These are phyloP conservation scores for Erynnis tages DNA, from an alignment of 2,888 invertebrate genomes.

Conservation along the genomic window DNA sequence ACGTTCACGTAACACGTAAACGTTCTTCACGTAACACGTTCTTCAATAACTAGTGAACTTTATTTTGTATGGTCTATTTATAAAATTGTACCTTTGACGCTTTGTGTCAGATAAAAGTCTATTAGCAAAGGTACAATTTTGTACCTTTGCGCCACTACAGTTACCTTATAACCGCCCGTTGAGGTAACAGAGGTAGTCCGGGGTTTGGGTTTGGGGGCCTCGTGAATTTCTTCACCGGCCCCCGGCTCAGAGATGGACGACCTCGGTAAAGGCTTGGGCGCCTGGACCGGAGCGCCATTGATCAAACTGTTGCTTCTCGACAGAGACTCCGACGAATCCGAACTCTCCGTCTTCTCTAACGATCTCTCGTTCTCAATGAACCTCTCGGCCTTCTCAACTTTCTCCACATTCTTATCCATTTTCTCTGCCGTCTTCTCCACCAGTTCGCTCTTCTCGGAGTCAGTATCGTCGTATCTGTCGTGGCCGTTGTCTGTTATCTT, in stretches of 20 bases:
- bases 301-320: conserved; percentile 68
- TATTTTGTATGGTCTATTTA: too few species aligned
- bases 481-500: conserved; percentile 62
- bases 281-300: conserved; percentile 68
- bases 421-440: conserved; percentile 38
- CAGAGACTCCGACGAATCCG: conserved; percentile 58
- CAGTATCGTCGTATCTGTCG: conserved; percentile 46
- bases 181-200: conserved; percentile 84
- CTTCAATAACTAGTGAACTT: too few species aligned
- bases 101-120: too few species aligned
- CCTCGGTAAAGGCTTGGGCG: conserved; percentile 91
- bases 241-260: conserved; percentile 88
- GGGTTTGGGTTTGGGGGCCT: conserved; percentile 83
- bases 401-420: conserved; percentile 35
- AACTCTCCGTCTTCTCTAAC: conserved; percentile 58
- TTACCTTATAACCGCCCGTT: conserved; percentile 91
- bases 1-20: too few species aligned
- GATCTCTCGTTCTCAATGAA: conserved; percentile 34
- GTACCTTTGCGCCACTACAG: neutral
- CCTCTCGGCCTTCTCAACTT: conserved; percentile 36
- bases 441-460: conserved; percentile 37
- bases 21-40: too few species aligned
- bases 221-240: conserved; percentile 67
- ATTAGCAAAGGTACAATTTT: too few species aligned
- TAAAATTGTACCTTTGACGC: too few species aligned